Percentiles rank a stretch among this genome's conserved stretches.
Conservation (phyloP, 2,888 invertebrate species). For the Caenorhabditis afra region DNA sequence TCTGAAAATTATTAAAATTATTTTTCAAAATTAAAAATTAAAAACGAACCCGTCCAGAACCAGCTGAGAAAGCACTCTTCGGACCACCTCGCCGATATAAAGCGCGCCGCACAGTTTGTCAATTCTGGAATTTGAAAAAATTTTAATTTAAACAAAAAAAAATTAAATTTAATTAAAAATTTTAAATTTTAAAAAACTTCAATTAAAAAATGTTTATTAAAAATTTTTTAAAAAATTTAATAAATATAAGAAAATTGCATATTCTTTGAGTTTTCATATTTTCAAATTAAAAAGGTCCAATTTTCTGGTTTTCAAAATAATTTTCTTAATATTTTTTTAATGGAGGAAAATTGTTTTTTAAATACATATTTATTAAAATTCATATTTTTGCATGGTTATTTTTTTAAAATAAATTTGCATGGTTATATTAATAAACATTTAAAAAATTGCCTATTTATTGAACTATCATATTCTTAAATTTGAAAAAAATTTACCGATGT, state of each 20-base stretch:
- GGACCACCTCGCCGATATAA: constrained; percentile 80
- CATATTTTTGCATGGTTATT: too few species aligned
- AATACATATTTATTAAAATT: too few species aligned
- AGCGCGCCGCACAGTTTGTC: constrained; percentile 81
- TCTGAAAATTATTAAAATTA: constrained; percentile 27
- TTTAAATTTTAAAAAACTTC: neutral
- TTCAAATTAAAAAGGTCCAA: too few species aligned
- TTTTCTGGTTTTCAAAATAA: neutral
- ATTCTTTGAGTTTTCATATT: too few species aligned
- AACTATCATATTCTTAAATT: too few species aligned
- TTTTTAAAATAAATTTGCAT: constrained; percentile 3
- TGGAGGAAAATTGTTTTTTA: neutral
- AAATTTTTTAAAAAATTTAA: neutral
- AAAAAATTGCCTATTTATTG: neutral
- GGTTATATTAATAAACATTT: neutral
- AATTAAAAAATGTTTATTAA: constrained; percentile 8
- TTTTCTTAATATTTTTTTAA: neutral
- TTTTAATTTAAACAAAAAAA: neutral
- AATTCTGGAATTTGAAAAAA: constrained; percentile 70
- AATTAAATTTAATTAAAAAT: neutral
- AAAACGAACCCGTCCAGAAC: constrained; percentile 67
- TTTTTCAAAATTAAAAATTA: neutral
- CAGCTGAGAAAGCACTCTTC: constrained; percentile 78
- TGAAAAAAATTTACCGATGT: too few species aligned
- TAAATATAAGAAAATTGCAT: too few species aligned